Evolutionary conservation across 2,888 invertebrate species (phyloP).

Genomic region (Azorinus chamasolen): DNA sequence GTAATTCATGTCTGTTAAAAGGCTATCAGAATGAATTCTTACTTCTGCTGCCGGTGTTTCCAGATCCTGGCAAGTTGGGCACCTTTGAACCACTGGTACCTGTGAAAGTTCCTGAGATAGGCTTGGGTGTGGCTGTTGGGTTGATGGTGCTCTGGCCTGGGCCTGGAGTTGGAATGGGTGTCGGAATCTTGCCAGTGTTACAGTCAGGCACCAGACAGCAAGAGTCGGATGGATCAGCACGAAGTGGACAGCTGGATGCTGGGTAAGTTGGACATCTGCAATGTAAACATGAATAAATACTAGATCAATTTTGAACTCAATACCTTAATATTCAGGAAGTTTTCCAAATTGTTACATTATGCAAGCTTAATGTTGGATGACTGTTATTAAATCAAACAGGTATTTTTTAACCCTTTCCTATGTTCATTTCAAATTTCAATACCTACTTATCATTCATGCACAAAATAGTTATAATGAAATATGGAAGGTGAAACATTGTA

Average conservation of each 20-base stretch:
- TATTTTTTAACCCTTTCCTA: too few species aligned
- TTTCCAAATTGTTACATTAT: too few species aligned
- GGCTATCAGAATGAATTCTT: too few species aligned
- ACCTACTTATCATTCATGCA: too few species aligned
- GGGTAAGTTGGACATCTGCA: slow-evolving; percentile 69
- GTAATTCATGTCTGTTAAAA: too few species aligned
- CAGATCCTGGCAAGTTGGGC: slow-evolving; percentile 65
- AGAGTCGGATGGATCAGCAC: slow-evolving; percentile 64
- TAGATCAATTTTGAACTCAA: too few species aligned
- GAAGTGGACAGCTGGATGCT: slow-evolving; percentile 59
- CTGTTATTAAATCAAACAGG: too few species aligned
- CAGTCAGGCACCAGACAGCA: slow-evolving; percentile 75
- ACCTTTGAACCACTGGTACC: slow-evolving; percentile 32
- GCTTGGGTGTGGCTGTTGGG: slow-evolving; percentile 65
- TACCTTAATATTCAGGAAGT: too few species aligned
- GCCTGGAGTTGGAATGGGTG: slow-evolving; percentile 61
- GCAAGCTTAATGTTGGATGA: too few species aligned
- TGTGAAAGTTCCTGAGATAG: slow-evolving; percentile 68
- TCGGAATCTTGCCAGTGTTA: slow-evolving; percentile 59
- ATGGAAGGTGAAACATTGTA: too few species aligned
- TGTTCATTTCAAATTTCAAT: too few species aligned
- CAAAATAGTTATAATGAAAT: too few species aligned
- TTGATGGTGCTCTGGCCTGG: slow-evolving; percentile 62
- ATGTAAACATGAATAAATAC: neutral
- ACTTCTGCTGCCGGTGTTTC: slow-evolving; percentile 28